Conservation (phyloP, 2,888 invertebrate genomes). For the Aproaerema taeniolella region DNA sequence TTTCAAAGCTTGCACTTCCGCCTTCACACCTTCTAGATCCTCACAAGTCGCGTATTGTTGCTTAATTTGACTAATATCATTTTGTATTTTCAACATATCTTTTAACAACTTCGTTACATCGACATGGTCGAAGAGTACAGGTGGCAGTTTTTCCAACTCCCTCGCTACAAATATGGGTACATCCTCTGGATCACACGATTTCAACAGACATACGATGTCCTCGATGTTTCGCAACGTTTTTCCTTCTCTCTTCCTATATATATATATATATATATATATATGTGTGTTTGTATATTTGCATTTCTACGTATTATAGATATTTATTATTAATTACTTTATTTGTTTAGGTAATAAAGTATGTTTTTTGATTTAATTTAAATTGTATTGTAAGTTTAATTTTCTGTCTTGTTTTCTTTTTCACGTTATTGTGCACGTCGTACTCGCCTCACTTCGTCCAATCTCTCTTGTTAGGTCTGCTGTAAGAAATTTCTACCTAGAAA, state of each 20-base stretch:
- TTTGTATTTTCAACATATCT: not conserved
- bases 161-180: conserved; percentile 18
- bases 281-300: too few relatives aligned
- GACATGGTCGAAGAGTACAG: conserved; percentile 15
- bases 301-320: too few relatives aligned
- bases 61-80: not conserved
- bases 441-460: too few relatives aligned
- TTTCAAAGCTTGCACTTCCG: not conserved
- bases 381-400: too few relatives aligned
- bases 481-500: too few relatives aligned
- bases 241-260: not conserved
- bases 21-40: not conserved
- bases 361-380: too few relatives aligned
- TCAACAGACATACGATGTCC: conserved; percentile 16
- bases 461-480: too few relatives aligned
- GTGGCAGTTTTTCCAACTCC: conserved; percentile 14
- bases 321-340: too few relatives aligned
- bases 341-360: too few relatives aligned
- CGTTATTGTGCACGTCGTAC: too few relatives aligned
- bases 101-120: conserved; percentile 12
- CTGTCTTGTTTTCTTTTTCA: too few relatives aligned
- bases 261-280: too few relatives aligned
- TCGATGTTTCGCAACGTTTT: conserved; percentile 6
- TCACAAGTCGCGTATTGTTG: not conserved
- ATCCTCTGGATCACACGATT: conserved; percentile 16